Conservation (phyloP, 2,113 vertebrate genomes). For the Bostrychus sinensis region DNA sequence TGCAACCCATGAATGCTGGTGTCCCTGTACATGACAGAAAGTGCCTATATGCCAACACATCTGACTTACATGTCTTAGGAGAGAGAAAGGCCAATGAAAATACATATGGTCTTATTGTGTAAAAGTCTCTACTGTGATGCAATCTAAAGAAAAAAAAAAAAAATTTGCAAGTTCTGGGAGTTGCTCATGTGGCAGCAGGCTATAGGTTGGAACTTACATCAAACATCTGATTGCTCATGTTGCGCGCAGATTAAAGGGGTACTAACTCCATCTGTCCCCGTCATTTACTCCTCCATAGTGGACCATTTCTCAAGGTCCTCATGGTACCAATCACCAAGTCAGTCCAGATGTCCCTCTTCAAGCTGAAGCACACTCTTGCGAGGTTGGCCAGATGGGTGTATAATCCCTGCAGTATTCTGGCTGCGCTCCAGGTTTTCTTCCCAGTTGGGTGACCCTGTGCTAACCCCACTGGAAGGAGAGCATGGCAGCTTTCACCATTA, state of each 20-base stretch:
- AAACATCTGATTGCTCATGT: neutral
- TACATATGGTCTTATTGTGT: too few relatives aligned
- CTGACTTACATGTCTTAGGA: too few relatives aligned
- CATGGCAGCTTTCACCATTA: neutral
- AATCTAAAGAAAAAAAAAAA: too few relatives aligned
- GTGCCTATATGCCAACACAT: too few relatives aligned
- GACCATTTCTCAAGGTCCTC: neutral
- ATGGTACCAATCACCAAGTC: neutral
- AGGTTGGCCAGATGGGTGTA: constrained; percentile 29
- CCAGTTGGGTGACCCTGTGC: constrained; percentile 8
- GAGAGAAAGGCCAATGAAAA: too few relatives aligned
- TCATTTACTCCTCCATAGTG: neutral
- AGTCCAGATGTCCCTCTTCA: neutral
- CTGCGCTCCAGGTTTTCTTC: neutral
- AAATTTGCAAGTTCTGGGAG: neutral
- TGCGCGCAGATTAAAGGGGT: neutral
- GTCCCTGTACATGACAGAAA: too few relatives aligned
- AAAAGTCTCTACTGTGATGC: too few relatives aligned
- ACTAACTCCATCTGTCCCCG: neutral
- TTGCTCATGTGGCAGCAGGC: neutral
- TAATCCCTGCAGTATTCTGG: constrained; percentile 28
- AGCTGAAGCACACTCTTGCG: neutral
- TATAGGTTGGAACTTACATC: neutral
- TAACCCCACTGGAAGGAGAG: constrained; percentile 8
- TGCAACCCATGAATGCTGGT: too few relatives aligned